Evolutionary conservation across 1,140 invertebrate species (phyloP).

Genomic region (Ptiloglossa arizonensis): DNA sequence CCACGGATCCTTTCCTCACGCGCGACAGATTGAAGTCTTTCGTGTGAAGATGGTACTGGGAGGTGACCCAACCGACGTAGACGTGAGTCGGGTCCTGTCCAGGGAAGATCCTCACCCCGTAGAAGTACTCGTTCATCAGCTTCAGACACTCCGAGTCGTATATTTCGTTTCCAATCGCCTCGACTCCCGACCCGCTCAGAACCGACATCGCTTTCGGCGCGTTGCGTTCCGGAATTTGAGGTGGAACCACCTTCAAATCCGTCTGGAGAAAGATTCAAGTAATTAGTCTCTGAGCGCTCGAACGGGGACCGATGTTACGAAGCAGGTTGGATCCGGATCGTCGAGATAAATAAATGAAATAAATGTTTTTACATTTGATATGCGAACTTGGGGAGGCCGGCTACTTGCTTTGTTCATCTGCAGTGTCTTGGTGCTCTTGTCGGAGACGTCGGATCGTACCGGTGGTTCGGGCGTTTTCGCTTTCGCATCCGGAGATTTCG

Average conservation of each 20-base stretch:
- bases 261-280: conserved; percentile 74
- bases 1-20: conserved; percentile 93
- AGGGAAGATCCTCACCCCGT: conserved; percentile 94
- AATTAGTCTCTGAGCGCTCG: not conserved
- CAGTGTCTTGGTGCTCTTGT: conserved; percentile 68
- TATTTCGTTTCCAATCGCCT: conserved; percentile 91
- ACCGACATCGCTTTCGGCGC: conserved; percentile 89
- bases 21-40: conserved; percentile 94
- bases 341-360: conserved; percentile 32
- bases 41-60: conserved; percentile 96
- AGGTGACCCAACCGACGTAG: conserved; percentile 99
- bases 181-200: conserved; percentile 85
- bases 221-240: conserved; percentile 86
- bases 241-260: conserved; percentile 86
- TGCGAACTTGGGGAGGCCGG: conserved; percentile 76
- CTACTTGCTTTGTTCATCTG: conserved; percentile 51
- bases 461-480: conserved; percentile 88
- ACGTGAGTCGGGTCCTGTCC: conserved; percentile 98
- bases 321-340: no score
- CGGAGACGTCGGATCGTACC: conserved; percentile 82
- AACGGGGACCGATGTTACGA: not conserved
- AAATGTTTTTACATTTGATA: conserved; percentile 76
- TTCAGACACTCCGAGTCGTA: conserved; percentile 94
- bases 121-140: conserved; percentile 98
- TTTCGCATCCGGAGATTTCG: conserved; percentile 85